phyloP scores from a whole-genome alignment of 2,113 vertebrate species.

The Geococcyx californianus region DNA sequence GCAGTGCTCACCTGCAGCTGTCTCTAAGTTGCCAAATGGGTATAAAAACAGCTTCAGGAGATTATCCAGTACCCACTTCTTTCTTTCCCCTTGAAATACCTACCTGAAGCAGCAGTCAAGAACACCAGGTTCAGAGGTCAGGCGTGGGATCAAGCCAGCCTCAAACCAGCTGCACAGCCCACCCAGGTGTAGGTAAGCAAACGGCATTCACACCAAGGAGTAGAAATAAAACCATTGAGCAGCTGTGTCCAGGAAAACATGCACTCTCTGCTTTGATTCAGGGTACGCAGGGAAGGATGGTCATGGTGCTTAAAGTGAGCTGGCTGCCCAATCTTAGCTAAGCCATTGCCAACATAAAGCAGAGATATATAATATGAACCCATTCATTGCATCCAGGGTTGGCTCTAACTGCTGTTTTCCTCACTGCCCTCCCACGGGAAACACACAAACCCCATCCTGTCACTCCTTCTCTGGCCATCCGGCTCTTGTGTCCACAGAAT shows the following conservation, averaged over 20 bases:
- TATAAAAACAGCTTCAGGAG: not conserved
- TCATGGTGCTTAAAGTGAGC: not conserved
- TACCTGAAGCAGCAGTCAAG: not conserved
- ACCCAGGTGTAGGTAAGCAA: rapidly evolving
- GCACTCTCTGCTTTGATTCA: not conserved
- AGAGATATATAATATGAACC: not conserved
- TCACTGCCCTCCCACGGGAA: not conserved
- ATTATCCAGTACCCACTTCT: not conserved
- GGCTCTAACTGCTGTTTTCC: rapidly evolving
- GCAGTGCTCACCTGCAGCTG: rapidly evolving
- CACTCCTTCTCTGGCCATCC: rapidly evolving
- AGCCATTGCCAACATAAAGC: not conserved
- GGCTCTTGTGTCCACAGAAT: not conserved
- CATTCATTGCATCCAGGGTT: not conserved
- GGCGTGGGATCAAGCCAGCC: not conserved
- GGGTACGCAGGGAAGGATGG: not conserved
- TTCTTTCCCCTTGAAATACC: not conserved
- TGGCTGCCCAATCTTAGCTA: not conserved
- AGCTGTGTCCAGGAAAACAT: not conserved
- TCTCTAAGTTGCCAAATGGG: not conserved
- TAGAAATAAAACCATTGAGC: not conserved
- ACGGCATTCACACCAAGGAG: rapidly evolving
- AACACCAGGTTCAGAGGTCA: not conserved
- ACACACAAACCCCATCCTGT: not conserved
- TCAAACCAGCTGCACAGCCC: not conserved